Conservation (phyloP, 2,888 invertebrate species). For the Frankliniella intonsa region DNA sequence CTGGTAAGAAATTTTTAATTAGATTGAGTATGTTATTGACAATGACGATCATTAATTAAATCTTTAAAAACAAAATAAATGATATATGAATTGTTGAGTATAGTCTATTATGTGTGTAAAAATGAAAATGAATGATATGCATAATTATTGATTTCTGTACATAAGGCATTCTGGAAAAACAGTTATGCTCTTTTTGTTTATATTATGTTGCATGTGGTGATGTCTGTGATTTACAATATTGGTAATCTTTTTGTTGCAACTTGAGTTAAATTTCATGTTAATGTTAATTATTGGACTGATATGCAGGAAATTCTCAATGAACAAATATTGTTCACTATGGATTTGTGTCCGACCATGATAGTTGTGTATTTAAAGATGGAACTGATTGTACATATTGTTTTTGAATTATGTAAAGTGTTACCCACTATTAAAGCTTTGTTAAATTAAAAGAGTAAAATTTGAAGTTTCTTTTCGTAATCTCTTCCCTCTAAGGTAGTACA, state of each 20-base stretch:
- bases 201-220: neutral
- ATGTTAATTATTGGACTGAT: neutral
- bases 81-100: neutral
- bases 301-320: neutral
- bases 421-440: constrained; percentile 20
- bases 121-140: neutral
- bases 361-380: constrained; percentile 22
- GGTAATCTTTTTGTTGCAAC: constrained; percentile 11
- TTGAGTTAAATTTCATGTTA: constrained; percentile 11
- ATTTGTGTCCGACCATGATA: neutral
- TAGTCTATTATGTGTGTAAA: neutral
- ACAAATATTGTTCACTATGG: neutral
- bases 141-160: neutral
- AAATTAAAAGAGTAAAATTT: constrained; percentile 6
- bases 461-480: neutral
- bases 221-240: constrained; percentile 17
- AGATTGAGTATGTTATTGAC: neutral
- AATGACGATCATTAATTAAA: neutral
- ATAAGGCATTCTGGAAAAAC: neutral
- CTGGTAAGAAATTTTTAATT: neutral
- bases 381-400: constrained; percentile 23
- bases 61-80: neutral
- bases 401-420: constrained; percentile 16
- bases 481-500: too few relatives aligned
- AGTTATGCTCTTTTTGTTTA: constrained; percentile 2